A percentile compares a stretch with the other conserved stretches of the same genome.
phyloP scores from a whole-genome alignment of 2,888 invertebrate genomes.

The Sarcophaga subvicina region DNA sequence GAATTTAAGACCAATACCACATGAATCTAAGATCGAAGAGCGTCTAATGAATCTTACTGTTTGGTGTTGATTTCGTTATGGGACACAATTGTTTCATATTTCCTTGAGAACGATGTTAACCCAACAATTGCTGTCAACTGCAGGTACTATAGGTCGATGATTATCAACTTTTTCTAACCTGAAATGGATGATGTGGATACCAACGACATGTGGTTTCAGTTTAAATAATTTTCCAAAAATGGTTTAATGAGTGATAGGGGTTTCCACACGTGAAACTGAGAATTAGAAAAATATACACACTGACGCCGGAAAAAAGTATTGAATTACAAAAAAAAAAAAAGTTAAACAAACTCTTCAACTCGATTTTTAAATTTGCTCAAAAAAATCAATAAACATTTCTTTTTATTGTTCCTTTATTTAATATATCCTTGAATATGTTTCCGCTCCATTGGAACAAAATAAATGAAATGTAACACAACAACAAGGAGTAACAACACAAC shows the following conservation, averaged over 20 bases:
- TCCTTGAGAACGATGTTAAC: too few species aligned
- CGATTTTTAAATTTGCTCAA: constrained; percentile 3
- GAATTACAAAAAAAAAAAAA: not conserved
- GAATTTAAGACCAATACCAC: too few species aligned
- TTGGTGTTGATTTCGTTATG: not conserved
- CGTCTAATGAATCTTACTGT: too few species aligned
- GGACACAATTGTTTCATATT: too few species aligned
- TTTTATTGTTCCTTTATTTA: not conserved
- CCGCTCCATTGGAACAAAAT: constrained; percentile 13
- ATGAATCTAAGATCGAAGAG: too few species aligned
- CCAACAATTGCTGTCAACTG: too few species aligned
- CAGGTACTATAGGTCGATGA: too few species aligned
- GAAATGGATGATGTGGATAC: too few species aligned
- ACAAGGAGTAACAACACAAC: not conserved
- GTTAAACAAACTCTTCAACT: constrained; percentile 3
- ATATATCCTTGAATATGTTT: constrained; percentile 26
- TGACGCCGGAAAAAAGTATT: not conserved
- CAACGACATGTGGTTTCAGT: too few species aligned
- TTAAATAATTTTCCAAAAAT: not conserved
- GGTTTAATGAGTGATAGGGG: not conserved
- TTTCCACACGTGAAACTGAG: not conserved
- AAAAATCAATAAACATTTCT: constrained; percentile 30
- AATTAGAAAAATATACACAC: not conserved
- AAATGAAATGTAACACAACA: constrained; percentile 16
- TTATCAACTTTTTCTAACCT: too few species aligned